These are phyloP conservation scores for Esox lucius DNA, from an alignment of 2,797 vertebrate genomes.

Conservation along the genomic window DNA sequence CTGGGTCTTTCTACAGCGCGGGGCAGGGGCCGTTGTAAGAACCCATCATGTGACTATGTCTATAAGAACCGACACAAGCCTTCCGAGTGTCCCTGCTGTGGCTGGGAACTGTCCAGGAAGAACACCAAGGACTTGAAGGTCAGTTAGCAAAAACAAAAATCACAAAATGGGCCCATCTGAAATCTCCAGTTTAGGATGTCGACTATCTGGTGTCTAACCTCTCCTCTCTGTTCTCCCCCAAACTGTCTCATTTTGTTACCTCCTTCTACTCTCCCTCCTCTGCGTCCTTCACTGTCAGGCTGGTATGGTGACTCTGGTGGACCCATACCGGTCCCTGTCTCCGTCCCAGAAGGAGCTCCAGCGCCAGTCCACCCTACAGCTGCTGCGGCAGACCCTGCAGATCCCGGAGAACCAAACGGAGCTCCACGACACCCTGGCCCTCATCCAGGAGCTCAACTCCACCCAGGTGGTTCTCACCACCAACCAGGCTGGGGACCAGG, in stretches of 20 bases:
- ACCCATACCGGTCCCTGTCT: conserved; percentile 78
- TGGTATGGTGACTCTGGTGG: conserved; percentile 64
- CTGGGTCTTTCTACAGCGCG: conserved; percentile 93
- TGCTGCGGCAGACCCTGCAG: conserved; percentile 87
- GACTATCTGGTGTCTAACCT: neutral
- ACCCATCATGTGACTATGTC: conserved; percentile 88
- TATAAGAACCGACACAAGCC: conserved; percentile 98
- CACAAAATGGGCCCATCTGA: no score
- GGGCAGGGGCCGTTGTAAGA: conserved; percentile 94
- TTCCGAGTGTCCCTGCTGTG: conserved; percentile 88
- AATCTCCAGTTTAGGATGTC: no score
- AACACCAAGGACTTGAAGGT: conserved; percentile 61
- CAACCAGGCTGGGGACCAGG: conserved; percentile 57
- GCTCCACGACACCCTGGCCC: conserved; percentile 83
- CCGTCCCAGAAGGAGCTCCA: conserved; percentile 85
- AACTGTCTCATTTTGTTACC: neutral
- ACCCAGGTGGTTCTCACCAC: conserved; percentile 78
- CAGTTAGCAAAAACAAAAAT: conserved; percentile 32
- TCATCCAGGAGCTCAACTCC: conserved; percentile 92
- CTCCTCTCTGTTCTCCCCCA: neutral
- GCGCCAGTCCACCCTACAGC: conserved; percentile 87
- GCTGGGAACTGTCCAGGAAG: conserved; percentile 86
- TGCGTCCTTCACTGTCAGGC: conserved; percentile 42
- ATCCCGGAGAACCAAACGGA: conserved; percentile 91
- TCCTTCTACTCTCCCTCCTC: neutral